Evolutionary conservation across 2,113 vertebrate genomes (phyloP).

Genomic region (Stercorarius parasiticus): DNA sequence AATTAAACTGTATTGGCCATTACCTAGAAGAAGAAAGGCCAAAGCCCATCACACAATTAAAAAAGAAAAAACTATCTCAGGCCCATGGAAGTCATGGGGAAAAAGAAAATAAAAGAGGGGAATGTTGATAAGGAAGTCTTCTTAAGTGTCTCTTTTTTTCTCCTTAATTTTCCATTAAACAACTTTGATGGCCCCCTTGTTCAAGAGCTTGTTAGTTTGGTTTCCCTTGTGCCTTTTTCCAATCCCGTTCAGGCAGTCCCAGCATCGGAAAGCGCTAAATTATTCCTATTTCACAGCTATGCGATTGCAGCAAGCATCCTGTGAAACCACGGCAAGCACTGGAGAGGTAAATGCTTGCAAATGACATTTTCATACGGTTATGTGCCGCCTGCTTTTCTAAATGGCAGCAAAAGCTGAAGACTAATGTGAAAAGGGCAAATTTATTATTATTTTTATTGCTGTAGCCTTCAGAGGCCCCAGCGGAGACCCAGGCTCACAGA

Average conservation of each 20-base stretch:
- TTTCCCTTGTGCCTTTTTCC: not conserved
- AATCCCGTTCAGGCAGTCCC: not conserved
- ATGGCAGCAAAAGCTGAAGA: not conserved
- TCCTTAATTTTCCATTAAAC: not conserved
- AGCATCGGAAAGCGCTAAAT: accelerated
- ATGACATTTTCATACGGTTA: not conserved
- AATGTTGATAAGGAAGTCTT: not conserved
- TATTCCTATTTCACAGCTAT: not conserved
- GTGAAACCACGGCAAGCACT: not conserved
- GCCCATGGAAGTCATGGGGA: not conserved
- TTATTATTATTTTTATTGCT: not conserved
- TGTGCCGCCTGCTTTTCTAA: not conserved
- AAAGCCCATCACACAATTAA: not conserved
- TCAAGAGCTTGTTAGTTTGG: not conserved
- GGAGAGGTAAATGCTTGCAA: not conserved
- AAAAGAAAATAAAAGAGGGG: not conserved
- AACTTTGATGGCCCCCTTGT: not conserved
- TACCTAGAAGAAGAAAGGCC: not conserved
- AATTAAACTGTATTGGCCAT: not conserved
- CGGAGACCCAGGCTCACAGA: not conserved
- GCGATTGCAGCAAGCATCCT: not conserved
- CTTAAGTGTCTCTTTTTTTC: not conserved
- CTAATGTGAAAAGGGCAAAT: not conserved
- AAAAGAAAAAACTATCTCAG: not conserved
- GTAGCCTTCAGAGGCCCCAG: not conserved